phyloP scores from a whole-genome alignment of 2,888 invertebrate genomes.

The Labia minor region DNA sequence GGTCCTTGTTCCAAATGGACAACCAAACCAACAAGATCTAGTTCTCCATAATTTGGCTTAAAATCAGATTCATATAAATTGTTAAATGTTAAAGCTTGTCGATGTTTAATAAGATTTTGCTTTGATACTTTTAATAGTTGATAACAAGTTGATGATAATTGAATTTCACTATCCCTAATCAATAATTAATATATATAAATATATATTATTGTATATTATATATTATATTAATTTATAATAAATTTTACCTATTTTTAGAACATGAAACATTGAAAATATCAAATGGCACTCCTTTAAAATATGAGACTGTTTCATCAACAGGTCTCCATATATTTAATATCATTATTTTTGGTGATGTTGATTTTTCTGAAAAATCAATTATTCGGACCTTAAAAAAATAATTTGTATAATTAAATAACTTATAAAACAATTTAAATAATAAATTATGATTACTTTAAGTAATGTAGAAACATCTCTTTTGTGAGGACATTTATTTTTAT shows the following conservation, averaged over 20 bases:
- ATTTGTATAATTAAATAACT: too few relatives aligned
- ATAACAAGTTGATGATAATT: constrained; percentile 45
- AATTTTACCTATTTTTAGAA: constrained; percentile 38
- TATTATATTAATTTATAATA: too few relatives aligned
- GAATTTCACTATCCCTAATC: constrained; percentile 44
- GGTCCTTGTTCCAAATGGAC: constrained; percentile 44
- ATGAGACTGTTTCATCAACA: constrained; percentile 45
- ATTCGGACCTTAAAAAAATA: not conserved
- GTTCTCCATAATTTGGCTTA: constrained; percentile 49
- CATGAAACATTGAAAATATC: constrained; percentile 48
- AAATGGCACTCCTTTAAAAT: constrained; percentile 46
- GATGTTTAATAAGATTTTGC: constrained; percentile 29
- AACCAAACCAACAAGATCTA: constrained; percentile 62
- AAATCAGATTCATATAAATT: constrained; percentile 41
- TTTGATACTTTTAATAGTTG: constrained; percentile 31
- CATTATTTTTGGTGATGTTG: constrained; percentile 28
- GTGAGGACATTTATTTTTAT: constrained; percentile 28
- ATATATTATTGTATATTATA: too few relatives aligned
- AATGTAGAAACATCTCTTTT: constrained; percentile 19
- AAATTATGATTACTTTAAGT: constrained; percentile 19
- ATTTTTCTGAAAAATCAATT: not conserved
- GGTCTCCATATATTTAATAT: constrained; percentile 62
- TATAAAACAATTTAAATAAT: constrained; percentile 22
- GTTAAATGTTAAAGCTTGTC: constrained; percentile 36
- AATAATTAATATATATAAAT: too few relatives aligned